These are phyloP conservation scores for Crotalus horridus DNA, from an alignment of 2,113 vertebrate species.

Conservation along the genomic window DNA sequence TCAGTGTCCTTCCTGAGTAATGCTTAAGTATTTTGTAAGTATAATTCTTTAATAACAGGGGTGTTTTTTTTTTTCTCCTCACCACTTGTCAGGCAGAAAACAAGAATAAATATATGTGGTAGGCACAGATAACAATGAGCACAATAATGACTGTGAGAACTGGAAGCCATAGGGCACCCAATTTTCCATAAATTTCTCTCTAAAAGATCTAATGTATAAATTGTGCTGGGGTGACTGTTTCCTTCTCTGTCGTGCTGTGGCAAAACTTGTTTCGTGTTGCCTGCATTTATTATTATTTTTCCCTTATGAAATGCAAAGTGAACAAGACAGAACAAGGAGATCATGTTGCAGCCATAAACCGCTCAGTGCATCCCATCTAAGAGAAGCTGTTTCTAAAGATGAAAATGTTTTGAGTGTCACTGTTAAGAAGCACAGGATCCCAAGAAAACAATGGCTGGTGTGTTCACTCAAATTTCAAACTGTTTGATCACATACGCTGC, in stretches of 20 bases:
- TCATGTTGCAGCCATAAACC: conserved; percentile 44
- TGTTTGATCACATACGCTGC: conserved; percentile 17
- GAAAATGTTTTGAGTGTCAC: conserved; percentile 25
- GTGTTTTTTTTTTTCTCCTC: no score
- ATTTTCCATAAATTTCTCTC: conserved; percentile 57
- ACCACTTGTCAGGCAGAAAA: conserved; percentile 29
- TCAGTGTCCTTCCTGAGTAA: background rate
- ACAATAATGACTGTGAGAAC: conserved; percentile 43
- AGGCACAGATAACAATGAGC: conserved; percentile 35
- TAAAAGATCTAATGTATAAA: conserved; percentile 59
- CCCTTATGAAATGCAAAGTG: conserved; percentile 54
- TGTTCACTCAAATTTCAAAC: background rate
- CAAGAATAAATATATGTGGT: conserved; percentile 28
- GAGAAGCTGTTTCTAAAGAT: conserved; percentile 37
- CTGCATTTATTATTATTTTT: conserved; percentile 21
- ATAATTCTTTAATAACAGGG: background rate
- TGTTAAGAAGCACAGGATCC: conserved; percentile 18
- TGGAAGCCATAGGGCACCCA: conserved; percentile 35
- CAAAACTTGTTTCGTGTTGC: conserved; percentile 50
- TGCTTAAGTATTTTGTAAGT: background rate
- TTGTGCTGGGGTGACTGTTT: conserved; percentile 48
- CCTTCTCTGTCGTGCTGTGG: conserved; percentile 41
- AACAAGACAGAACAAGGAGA: conserved; percentile 50
- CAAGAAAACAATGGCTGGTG: background rate
- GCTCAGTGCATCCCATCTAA: conserved; percentile 26